Conservation (phyloP, 2,888 invertebrate genomes). For the Harmothoe impar region DNA sequence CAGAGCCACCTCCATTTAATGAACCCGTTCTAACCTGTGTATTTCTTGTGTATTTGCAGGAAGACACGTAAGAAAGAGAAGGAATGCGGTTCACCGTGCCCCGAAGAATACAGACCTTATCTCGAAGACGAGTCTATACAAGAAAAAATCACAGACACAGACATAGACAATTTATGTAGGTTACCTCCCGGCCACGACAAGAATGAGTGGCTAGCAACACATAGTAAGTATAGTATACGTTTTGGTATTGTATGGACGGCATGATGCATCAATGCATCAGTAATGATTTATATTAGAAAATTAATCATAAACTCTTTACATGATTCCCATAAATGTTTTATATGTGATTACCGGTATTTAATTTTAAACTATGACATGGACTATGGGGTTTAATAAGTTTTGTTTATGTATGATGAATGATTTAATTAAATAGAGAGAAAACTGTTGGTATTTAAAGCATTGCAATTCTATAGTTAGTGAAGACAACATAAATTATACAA, state of each 20-base stretch:
- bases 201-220: slow-evolving; percentile 99
- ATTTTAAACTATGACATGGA: too few relatives aligned
- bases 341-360: not conserved
- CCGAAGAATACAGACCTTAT: slow-evolving; percentile 92
- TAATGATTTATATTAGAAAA: too few relatives aligned
- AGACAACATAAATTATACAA: too few relatives aligned
- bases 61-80: slow-evolving; percentile 98
- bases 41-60: slow-evolving; percentile 86
- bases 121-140: slow-evolving; percentile 94
- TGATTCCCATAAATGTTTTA: not conserved
- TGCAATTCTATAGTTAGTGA: too few relatives aligned
- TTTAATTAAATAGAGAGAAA: not conserved
- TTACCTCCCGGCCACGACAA: slow-evolving; percentile 97
- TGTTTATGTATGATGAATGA: not conserved
- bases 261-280: too few relatives aligned
- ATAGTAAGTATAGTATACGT: slow-evolving; percentile 89
- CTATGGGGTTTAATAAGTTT: not conserved
- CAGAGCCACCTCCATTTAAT: too few relatives aligned
- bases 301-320: not conserved
- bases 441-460: too few relatives aligned
- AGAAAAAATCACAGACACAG: slow-evolving; percentile 96
- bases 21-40: too few relatives aligned
- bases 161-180: slow-evolving; percentile 96
- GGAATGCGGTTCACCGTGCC: slow-evolving; percentile 87
- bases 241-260: too few relatives aligned